These are phyloP conservation scores for Calonectris borealis DNA, from an alignment of 2,113 vertebrate genomes.

Conservation along the genomic window DNA sequence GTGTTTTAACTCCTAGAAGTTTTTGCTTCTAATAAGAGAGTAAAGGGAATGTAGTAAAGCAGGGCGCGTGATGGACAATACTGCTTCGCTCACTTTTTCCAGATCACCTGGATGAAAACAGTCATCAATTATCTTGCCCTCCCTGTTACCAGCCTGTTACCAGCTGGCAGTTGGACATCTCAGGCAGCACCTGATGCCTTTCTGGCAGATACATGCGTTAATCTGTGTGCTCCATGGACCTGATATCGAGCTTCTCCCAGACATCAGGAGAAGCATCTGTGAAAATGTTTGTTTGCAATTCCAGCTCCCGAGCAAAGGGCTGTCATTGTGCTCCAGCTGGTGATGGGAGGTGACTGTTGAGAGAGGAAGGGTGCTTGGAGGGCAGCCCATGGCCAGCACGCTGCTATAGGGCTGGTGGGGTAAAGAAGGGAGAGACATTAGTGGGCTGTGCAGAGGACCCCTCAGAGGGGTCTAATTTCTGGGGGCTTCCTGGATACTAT, in stretches of 20 bases:
- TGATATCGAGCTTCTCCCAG: not conserved
- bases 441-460: not conserved
- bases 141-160: not conserved
- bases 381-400: not conserved
- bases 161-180: not conserved
- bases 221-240: not conserved
- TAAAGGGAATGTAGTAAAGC: not conserved
- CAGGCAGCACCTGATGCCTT: not conserved
- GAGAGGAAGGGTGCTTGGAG: not conserved
- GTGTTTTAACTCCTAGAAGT: not conserved
- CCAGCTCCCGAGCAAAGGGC: not conserved
- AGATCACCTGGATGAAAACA: not conserved
- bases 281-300: not conserved
- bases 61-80: fast-evolving
- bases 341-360: not conserved
- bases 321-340: not conserved
- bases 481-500: not conserved
- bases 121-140: not conserved
- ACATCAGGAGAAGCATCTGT: not conserved
- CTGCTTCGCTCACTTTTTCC: not conserved
- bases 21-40: not conserved
- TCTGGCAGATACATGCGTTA: not conserved
- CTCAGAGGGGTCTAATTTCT: not conserved
- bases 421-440: not conserved
- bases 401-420: not conserved